These are phyloP conservation scores for Drosophila seclusa DNA, from an alignment of 2,888 invertebrate genomes.

Conservation along the genomic window DNA sequence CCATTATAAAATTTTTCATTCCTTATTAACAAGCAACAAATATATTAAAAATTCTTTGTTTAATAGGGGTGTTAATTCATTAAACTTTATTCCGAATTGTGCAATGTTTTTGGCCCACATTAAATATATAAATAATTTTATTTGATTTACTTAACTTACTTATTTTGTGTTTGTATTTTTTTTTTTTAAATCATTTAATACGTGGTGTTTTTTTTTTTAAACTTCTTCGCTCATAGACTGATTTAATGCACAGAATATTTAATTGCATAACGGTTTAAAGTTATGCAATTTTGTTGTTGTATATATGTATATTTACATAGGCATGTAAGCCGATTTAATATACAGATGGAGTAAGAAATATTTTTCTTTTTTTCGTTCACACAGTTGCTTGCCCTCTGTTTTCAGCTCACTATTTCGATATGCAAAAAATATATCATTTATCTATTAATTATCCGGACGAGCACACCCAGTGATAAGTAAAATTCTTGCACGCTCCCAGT, in stretches of 20 bases:
- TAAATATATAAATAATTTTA: background rate
- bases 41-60: background rate
- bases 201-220: background rate
- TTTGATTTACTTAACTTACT: background rate
- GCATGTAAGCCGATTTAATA: background rate
- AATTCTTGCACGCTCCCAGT: conserved; percentile 41
- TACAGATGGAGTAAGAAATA: background rate
- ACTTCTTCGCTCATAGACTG: background rate
- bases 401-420: background rate
- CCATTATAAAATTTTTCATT: background rate
- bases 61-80: background rate
- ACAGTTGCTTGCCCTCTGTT: background rate
- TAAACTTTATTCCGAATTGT: background rate
- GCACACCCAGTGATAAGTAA: conserved; percentile 41
- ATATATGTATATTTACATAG: no score
- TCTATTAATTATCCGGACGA: conserved; percentile 71
- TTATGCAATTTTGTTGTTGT: background rate
- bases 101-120: background rate
- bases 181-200: background rate
- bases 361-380: background rate
- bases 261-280: background rate
- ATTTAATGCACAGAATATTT: background rate
- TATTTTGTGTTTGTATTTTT: background rate
- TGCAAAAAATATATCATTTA: conserved; percentile 49
- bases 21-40: background rate